phyloP scores from a whole-genome alignment of 2,797 vertebrate genomes.

The Megaceryle alcyon region DNA sequence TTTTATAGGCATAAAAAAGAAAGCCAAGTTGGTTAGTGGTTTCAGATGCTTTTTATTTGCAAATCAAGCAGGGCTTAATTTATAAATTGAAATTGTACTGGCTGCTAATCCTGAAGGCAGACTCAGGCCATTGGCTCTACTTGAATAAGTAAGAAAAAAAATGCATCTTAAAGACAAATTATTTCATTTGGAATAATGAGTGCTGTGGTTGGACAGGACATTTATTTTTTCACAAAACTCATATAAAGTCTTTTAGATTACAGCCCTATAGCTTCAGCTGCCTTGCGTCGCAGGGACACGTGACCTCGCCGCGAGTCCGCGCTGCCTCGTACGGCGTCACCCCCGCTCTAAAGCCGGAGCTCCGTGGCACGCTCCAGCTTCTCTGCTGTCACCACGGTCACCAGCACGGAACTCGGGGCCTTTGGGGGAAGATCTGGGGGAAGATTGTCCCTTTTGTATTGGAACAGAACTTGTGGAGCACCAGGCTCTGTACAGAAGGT shows the following conservation, averaged over 20 bases:
- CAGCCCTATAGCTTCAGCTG: background rate
- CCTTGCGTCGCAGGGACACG: fast-evolving
- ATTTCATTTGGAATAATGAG: conserved; percentile 18
- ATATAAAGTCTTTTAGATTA: background rate
- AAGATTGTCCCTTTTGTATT: background rate
- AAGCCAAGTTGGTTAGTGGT: conserved; percentile 63
- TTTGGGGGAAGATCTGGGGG: background rate
- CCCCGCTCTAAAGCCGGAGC: no score
- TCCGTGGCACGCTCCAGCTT: no score
- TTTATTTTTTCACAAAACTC: conserved; percentile 38
- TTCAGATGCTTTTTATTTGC: conserved; percentile 69
- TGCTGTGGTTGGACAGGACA: conserved; percentile 43
- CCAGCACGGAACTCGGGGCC: fast-evolving
- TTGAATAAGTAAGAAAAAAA: background rate
- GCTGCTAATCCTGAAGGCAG: conserved; percentile 23
- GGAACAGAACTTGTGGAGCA: no score
- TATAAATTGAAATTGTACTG: conserved; percentile 31
- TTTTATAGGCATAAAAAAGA: conserved; percentile 65
- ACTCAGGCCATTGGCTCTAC: background rate
- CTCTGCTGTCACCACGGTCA: no score
- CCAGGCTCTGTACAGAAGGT: background rate
- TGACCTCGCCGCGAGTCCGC: fast-evolving
- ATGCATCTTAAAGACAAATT: conserved; percentile 6
- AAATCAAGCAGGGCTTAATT: conserved; percentile 48
- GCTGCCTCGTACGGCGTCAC: background rate